A percentile compares a stretch with the other conserved stretches of the same genome.
These are phyloP conservation scores for Chrysemys picta DNA, from an alignment of 2,113 vertebrate genomes.

Conservation along the genomic window DNA sequence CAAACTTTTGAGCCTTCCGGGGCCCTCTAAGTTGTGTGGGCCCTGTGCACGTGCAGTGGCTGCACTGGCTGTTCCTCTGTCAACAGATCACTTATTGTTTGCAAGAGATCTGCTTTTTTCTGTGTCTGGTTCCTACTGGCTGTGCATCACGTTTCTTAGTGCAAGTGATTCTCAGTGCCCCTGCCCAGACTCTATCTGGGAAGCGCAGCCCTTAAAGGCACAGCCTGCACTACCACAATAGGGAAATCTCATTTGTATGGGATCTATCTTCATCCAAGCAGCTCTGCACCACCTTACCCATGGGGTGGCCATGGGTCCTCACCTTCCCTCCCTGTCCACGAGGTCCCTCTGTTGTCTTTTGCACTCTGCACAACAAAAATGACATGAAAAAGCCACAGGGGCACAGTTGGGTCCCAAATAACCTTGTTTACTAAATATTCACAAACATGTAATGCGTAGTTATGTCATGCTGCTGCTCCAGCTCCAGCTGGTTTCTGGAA, in stretches of 20 bases:
- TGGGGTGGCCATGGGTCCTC: not conserved
- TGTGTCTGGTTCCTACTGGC: not conserved
- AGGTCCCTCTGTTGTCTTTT: not conserved
- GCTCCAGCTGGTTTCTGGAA: not conserved
- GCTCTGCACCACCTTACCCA: not conserved
- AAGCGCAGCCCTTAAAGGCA: not conserved
- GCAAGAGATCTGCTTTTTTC: not conserved
- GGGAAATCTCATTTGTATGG: conserved; percentile 7
- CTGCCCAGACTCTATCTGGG: not conserved
- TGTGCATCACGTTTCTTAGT: too few relatives aligned
- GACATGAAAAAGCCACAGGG: not conserved
- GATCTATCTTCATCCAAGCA: conserved; percentile 6
- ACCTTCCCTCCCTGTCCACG: not conserved
- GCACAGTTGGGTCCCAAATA: not conserved
- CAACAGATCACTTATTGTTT: not conserved
- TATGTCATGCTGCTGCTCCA: not conserved
- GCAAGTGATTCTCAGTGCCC: not conserved
- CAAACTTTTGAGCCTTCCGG: not conserved
- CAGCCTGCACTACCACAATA: not conserved
- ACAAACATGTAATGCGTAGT: not conserved
- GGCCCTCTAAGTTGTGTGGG: not conserved
- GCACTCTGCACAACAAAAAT: not conserved
- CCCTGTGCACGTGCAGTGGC: not conserved
- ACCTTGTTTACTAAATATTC: not conserved
- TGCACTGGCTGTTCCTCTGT: not conserved